A percentile compares a stretch with the other conserved stretches of the same genome.
Evolutionary conservation across 2,888 invertebrate genomes (phyloP).

Genomic region (Syritta pipiens): DNA sequence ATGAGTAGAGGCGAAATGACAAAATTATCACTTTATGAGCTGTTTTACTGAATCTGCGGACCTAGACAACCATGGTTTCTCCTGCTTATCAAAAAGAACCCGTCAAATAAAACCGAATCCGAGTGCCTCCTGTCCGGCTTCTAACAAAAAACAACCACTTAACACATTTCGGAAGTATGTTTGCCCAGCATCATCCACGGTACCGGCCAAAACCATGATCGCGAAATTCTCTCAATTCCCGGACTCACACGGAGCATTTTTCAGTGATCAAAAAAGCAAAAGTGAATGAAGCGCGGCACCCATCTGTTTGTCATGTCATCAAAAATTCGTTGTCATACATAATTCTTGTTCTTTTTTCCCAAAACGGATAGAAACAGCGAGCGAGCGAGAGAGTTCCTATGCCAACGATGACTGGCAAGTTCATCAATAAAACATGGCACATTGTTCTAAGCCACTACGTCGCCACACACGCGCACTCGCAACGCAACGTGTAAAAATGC

Average conservation of each 20-base stretch:
- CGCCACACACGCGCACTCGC: constrained; percentile 16
- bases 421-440: constrained; percentile 71
- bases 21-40: too few relatives aligned
- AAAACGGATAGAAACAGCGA: constrained; percentile 9
- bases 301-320: constrained; percentile 53
- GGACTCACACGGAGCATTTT: constrained; percentile 76
- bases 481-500: constrained; percentile 27
- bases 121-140: background rate
- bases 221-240: constrained; percentile 77
- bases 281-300: constrained; percentile 9
- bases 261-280: background rate
- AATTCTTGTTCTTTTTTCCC: constrained; percentile 38
- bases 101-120: constrained; percentile 13
- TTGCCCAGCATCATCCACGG: background rate
- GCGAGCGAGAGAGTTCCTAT: constrained; percentile 4
- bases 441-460: constrained; percentile 55
- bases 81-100: too few relatives aligned
- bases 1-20: too few relatives aligned
- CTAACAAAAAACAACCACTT: constrained; percentile 5
- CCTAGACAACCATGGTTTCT: too few relatives aligned
- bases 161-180: constrained; percentile 12
- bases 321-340: constrained; percentile 55
- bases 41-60: too few relatives aligned
- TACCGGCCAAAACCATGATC: background rate
- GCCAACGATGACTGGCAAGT: constrained; percentile 48